A percentile compares a stretch with the other conserved stretches of the same genome.
Conservation (phyloP, 2,797 vertebrate species). For the Tapirus indicus region DNA sequence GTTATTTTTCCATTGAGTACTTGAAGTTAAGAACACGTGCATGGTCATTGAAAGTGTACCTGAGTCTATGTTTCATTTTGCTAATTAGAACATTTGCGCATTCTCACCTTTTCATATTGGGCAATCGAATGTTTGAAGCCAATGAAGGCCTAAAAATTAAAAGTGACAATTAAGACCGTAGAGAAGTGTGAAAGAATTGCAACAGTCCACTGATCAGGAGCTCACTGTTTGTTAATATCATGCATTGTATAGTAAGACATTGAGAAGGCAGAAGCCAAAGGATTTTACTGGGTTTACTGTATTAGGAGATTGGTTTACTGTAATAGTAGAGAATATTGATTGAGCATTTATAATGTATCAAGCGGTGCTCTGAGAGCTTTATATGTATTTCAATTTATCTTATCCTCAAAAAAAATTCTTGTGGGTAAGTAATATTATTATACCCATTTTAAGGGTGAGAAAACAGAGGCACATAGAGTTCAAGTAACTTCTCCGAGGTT, state of each 20-base stretch:
- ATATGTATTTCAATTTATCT: conserved; percentile 30
- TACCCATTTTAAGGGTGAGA: conserved; percentile 36
- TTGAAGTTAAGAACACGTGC: neutral
- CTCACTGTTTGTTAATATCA: neutral
- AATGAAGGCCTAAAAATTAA: neutral
- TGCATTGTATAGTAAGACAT: neutral
- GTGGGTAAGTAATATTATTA: neutral
- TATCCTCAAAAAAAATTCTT: neutral
- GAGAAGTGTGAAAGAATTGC: neutral
- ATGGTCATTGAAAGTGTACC: neutral
- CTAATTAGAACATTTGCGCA: neutral
- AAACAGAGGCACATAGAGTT: neutral
- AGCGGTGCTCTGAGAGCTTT: neutral
- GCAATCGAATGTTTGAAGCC: neutral
- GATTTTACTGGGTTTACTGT: neutral
- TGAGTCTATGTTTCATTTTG: conserved; percentile 5
- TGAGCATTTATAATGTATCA: neutral
- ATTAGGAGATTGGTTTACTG: neutral
- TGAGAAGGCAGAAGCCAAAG: neutral
- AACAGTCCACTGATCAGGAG: neutral
- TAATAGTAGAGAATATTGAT: neutral
- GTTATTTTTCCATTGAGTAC: neutral
- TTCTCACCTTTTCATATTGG: neutral
- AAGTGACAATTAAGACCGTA: neutral
- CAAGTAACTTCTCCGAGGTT: neutral